Percentiles rank a stretch among this genome's conserved stretches.
These are phyloP conservation scores for Megathymus violae DNA, from an alignment of 1,140 invertebrate species.

Conservation along the genomic window DNA sequence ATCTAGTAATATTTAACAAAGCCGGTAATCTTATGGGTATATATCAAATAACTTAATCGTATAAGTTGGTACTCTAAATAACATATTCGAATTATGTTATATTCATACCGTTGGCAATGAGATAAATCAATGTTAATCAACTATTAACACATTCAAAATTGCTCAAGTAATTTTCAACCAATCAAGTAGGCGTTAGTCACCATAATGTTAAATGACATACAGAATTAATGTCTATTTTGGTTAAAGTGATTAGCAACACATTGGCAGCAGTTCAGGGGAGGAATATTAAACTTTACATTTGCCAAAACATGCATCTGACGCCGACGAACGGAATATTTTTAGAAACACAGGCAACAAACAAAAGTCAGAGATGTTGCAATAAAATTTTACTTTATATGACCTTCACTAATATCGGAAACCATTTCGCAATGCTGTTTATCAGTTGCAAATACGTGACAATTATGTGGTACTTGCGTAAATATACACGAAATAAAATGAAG, in stretches of 20 bases:
- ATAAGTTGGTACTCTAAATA: too few relatives aligned
- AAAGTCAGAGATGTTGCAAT: background rate
- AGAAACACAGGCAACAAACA: slow-evolving; percentile 7
- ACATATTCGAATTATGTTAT: too few relatives aligned
- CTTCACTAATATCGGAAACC: background rate
- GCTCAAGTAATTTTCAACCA: slow-evolving; percentile 10
- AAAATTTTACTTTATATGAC: background rate
- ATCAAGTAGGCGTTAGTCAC: slow-evolving; percentile 22
- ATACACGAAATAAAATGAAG: too few relatives aligned
- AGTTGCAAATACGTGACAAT: too few relatives aligned
- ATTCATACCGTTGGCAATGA: slow-evolving; percentile 1
- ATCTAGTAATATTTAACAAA: too few relatives aligned
- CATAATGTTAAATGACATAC: slow-evolving; percentile 9
- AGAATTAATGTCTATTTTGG: slow-evolving; percentile 24
- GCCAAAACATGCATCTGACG: slow-evolving; percentile 5
- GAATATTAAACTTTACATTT: slow-evolving; percentile 24
- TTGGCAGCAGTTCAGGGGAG: slow-evolving; percentile 27
- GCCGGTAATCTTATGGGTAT: too few relatives aligned
- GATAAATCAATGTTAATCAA: slow-evolving; percentile 12
- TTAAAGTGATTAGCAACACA: slow-evolving; percentile 34
- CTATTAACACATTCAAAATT: slow-evolving; percentile 5
- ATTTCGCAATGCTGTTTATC: slow-evolving; percentile 4
- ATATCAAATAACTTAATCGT: too few relatives aligned
- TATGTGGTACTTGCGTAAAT: too few relatives aligned
- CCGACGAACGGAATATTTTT: slow-evolving; percentile 19